Percentiles rank a stretch among this genome's conserved stretches.
Conservation (phyloP, 2,797 vertebrate genomes). For the Gallirallus australis region DNA sequence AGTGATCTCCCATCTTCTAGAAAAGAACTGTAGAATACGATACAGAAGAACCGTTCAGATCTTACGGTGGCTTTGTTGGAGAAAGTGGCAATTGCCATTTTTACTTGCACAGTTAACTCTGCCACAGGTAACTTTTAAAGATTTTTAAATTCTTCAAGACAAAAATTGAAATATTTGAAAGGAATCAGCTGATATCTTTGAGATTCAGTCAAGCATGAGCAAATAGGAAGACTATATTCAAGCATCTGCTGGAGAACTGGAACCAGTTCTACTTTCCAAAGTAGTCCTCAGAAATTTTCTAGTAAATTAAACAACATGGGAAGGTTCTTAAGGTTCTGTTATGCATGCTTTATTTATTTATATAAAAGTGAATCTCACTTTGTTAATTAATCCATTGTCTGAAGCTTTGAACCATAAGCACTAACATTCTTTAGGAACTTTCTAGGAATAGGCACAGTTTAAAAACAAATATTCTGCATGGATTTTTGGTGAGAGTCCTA, state of each 20-base stretch:
- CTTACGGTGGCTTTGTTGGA: not conserved
- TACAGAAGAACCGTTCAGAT: not conserved
- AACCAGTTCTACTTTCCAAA: not conserved
- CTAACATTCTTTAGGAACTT: not conserved
- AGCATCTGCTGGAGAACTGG: not conserved
- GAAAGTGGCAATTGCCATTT: not conserved
- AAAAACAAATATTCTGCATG: not conserved
- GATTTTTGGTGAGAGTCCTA: not conserved
- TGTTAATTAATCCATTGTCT: not conserved
- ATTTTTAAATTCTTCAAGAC: not conserved
- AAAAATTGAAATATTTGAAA: not conserved
- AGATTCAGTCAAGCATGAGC: not conserved
- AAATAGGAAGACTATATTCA: not conserved
- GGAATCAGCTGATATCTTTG: not conserved
- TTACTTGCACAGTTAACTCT: not conserved
- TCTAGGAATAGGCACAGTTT: not conserved
- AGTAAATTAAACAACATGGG: not conserved
- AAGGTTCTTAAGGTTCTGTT: not conserved
- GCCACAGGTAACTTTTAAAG: not conserved
- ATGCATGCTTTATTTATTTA: not conserved
- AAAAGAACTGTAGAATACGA: not conserved
- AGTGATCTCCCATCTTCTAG: not conserved
- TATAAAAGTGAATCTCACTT: not conserved
- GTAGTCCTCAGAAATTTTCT: not conserved
- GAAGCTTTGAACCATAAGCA: not conserved